phyloP scores from a whole-genome alignment of 2,888 invertebrate species.

The Esperia sulphurella region DNA sequence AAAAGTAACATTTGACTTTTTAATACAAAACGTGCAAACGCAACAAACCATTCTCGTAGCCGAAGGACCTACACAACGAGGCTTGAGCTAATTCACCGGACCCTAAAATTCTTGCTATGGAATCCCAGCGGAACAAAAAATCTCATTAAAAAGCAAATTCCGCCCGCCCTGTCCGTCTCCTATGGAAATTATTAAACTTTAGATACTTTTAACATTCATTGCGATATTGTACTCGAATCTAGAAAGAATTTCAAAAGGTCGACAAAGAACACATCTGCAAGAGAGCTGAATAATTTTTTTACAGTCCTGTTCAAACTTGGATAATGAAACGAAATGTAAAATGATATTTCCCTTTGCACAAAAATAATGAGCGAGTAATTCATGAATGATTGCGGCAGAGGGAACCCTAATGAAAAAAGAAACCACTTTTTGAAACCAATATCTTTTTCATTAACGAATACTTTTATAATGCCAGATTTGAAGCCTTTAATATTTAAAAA shows the following conservation, averaged over 20 bases:
- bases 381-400: neutral
- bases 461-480: too few relatives aligned
- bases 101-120: slow-evolving; percentile 6
- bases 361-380: slow-evolving; percentile 9
- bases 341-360: slow-evolving; percentile 4
- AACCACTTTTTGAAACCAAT: too few relatives aligned
- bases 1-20: neutral
- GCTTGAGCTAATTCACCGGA: slow-evolving; percentile 14
- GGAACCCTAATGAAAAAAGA: too few relatives aligned
- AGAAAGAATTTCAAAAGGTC: neutral
- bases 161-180: neutral
- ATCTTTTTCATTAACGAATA: too few relatives aligned
- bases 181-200: neutral
- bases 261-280: neutral
- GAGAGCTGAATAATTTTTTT: neutral
- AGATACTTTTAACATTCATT: neutral
- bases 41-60: neutral
- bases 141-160: slow-evolving; percentile 8
- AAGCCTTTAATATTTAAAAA: neutral
- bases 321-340: slow-evolving; percentile 7
- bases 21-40: slow-evolving; percentile 1
- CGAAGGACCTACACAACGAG: neutral
- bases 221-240: neutral
- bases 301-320: slow-evolving; percentile 5
- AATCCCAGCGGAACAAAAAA: slow-evolving; percentile 5